Percentiles rank a stretch among this genome's conserved stretches.
These are phyloP conservation scores for Neria commutata DNA, from an alignment of 2,888 invertebrate species.

Conservation along the genomic window DNA sequence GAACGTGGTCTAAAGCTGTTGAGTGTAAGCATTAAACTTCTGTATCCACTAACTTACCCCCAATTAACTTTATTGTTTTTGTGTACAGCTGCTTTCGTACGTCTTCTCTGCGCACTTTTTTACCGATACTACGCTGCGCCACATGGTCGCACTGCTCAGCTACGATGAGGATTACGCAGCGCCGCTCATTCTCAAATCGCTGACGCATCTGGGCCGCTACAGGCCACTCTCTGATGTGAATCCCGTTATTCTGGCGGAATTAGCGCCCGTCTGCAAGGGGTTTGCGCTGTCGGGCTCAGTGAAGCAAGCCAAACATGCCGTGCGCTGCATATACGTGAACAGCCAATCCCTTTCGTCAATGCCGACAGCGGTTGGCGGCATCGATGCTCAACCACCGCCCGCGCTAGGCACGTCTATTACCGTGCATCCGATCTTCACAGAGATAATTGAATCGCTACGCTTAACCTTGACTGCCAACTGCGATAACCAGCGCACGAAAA, in stretches of 20 bases:
- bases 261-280: conserved; percentile 86
- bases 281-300: conserved; percentile 89
- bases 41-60: not conserved
- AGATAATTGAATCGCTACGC: conserved; percentile 81
- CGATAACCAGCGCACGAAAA: conserved; percentile 87
- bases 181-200: conserved; percentile 80
- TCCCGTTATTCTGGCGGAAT: conserved; percentile 74
- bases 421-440: conserved; percentile 77
- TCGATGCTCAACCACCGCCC: conserved; percentile 22
- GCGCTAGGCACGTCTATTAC: conserved; percentile 40
- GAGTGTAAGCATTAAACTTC: conserved; percentile 65
- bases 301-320: conserved; percentile 96
- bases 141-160: conserved; percentile 73
- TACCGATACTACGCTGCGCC: conserved; percentile 80
- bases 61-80: conserved; percentile 5
- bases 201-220: conserved; percentile 87
- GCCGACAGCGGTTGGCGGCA: conserved; percentile 30
- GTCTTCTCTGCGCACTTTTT: conserved; percentile 94
- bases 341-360: conserved; percentile 60
- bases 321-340: conserved; percentile 88
- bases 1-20: conserved; percentile 88
- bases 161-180: conserved; percentile 79
- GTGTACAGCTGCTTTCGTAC: conserved; percentile 70
- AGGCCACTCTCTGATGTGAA: conserved; percentile 81
- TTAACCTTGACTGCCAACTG: conserved; percentile 76